Evolutionary conservation across 2,113 vertebrate species (phyloP).

Genomic region (Sylvilagus bachmani): DNA sequence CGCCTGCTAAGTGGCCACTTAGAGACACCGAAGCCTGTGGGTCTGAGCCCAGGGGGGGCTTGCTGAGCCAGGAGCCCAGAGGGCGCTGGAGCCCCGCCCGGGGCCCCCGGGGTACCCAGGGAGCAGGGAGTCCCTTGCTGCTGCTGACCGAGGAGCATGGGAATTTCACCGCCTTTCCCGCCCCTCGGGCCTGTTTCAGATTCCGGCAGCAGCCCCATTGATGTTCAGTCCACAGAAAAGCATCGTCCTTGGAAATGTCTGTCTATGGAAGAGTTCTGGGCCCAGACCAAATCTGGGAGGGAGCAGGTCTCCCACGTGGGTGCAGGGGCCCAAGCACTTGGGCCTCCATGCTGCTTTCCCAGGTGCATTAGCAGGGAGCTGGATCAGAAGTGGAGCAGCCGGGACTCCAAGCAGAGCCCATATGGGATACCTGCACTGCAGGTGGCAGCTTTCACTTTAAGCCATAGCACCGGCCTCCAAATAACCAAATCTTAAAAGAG

Average conservation of each 20-base stretch:
- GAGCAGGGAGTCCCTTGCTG: background rate
- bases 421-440: too few relatives aligned
- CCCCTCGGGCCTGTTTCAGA: constrained; percentile 11
- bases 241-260: constrained; percentile 39
- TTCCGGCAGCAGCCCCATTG: background rate
- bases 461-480: too few relatives aligned
- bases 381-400: too few relatives aligned
- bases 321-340: too few relatives aligned
- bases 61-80: background rate
- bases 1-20: background rate
- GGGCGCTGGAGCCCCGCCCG: background rate
- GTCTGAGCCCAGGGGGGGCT: background rate
- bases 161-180: constrained; percentile 11
- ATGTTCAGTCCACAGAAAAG: constrained; percentile 62
- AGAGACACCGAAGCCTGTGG: background rate
- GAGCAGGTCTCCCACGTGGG: background rate
- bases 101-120: too few relatives aligned
- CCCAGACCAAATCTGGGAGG: constrained; percentile 42
- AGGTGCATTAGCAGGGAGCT: too few relatives aligned
- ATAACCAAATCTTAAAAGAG: too few relatives aligned
- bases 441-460: too few relatives aligned
- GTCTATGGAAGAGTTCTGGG: constrained; percentile 63
- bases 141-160: background rate
- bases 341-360: too few relatives aligned
- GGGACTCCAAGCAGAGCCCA: too few relatives aligned